Evolutionary conservation across 2,888 invertebrate species (phyloP), one percentile per base, ranked within the genome.

Genomic region (Eustalomyia histrio): DNA sequence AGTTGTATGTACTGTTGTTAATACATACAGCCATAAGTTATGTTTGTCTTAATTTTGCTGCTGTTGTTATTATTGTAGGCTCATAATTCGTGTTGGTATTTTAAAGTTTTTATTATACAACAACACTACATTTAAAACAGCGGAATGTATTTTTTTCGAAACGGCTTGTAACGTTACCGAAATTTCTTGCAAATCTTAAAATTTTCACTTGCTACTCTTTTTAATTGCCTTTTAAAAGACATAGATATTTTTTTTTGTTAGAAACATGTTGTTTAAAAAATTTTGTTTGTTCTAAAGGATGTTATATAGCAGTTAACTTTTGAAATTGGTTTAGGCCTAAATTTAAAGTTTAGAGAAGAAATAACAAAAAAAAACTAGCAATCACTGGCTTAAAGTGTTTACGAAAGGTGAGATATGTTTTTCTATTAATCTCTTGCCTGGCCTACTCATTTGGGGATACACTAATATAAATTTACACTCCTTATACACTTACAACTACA

Each of bases 71-170:
- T 60, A 72, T 78, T 72, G 76, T 81, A 74, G 76, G 72, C 76
- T 74, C 69, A 76, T 81, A 81, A 81, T 74, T 81, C 61, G 68
- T 76, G 80, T 76, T 81, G 76, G 60, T 43, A 73, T 80, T 76
- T 76, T 53, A 58, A 65, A 72, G 52, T 50, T 39, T n/a, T 43
- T 33, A 58, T 29, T 29, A 29, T 6, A 29, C 29, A 29, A 29
- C 5, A 6, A 29, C n/a, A 33, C 33, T 16, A n/a, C 33, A 18
- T 33, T n/a, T 9, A 0, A n/a, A 10, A 2, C 33, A 33, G n/a
- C 14, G 29, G 17, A 5, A 5, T 7, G n/a, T 21, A 57, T 14
- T 29, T 9, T 17, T 53, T 53, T 1, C 5, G 1, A 29, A 6
- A 29, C 4, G 7, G 7, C 7, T 29, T 29, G 29, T 29, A 29